These are phyloP conservation scores for Heliconius hewitsoni DNA, from an alignment of 1,140 invertebrate species.

Conservation along the genomic window DNA sequence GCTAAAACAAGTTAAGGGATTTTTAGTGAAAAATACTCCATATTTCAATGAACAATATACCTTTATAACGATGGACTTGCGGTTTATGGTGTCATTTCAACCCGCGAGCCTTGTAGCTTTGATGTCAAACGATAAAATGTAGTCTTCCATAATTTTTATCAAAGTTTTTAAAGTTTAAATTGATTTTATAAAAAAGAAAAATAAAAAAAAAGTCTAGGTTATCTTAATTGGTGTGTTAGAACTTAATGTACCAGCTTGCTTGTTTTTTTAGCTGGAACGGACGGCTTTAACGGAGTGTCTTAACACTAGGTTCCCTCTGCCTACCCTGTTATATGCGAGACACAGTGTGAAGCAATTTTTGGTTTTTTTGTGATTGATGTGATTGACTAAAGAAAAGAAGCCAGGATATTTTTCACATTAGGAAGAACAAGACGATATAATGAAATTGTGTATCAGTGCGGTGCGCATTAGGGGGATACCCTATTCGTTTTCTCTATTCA, in stretches of 20 bases:
- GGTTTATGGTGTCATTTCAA: slow-evolving; percentile 46
- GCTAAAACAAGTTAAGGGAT: background rate
- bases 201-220: background rate
- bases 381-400: background rate
- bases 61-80: slow-evolving; percentile 31
- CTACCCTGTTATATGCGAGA: no score
- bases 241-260: no score
- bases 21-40: background rate
- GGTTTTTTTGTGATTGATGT: no score
- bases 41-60: slow-evolving; percentile 8
- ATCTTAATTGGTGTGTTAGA: background rate
- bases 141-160: slow-evolving; percentile 17
- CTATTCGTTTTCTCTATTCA: slow-evolving; percentile 20
- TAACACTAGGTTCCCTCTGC: no score
- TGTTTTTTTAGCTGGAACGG: background rate
- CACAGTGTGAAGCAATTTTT: no score
- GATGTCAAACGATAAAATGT: slow-evolving; percentile 22
- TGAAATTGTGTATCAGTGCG: slow-evolving; percentile 24
- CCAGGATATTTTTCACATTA: background rate
- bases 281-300: no score
- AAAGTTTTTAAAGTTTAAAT: background rate
- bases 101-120: slow-evolving; percentile 28
- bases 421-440: background rate
- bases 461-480: slow-evolving; percentile 18
- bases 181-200: background rate